A percentile compares a stretch with the other conserved stretches of the same genome.
Evolutionary conservation across 2,888 invertebrate genomes (phyloP).

Genomic region (Rhamnusium bicolor): DNA sequence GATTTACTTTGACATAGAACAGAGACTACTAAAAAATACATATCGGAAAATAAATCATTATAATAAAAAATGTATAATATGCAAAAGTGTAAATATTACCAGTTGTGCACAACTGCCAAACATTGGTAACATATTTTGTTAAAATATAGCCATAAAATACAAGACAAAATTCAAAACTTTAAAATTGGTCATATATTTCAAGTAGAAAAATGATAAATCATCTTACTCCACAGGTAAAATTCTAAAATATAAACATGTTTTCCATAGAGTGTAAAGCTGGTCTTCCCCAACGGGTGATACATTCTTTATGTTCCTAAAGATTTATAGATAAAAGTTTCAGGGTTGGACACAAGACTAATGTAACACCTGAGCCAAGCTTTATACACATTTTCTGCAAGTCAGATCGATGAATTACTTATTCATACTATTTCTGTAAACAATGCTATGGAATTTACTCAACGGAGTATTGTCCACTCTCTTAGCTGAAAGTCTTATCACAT

Average conservation of each 20-base stretch:
- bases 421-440: not conserved
- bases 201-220: constrained; percentile 44
- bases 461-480: not conserved
- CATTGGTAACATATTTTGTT: constrained; percentile 7
- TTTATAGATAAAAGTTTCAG: constrained; percentile 61
- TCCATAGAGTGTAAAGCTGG: constrained; percentile 57
- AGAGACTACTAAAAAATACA: too few relatives aligned
- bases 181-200: constrained; percentile 21
- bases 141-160: constrained; percentile 13
- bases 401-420: constrained; percentile 13
- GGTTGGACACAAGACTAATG: constrained; percentile 59
- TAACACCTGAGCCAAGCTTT: constrained; percentile 57
- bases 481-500: not conserved
- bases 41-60: not conserved
- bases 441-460: not conserved
- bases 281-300: constrained; percentile 58
- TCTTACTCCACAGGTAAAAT: constrained; percentile 57
- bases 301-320: constrained; percentile 61
- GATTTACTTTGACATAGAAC: too few relatives aligned
- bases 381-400: constrained; percentile 33
- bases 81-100: not conserved
- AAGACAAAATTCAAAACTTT: constrained; percentile 8
- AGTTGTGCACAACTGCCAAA: not conserved
- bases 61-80: not conserved
- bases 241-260: constrained; percentile 61